phyloP scores from a whole-genome alignment of 1,140 invertebrate species.

The Metopolophium dirhodum region DNA sequence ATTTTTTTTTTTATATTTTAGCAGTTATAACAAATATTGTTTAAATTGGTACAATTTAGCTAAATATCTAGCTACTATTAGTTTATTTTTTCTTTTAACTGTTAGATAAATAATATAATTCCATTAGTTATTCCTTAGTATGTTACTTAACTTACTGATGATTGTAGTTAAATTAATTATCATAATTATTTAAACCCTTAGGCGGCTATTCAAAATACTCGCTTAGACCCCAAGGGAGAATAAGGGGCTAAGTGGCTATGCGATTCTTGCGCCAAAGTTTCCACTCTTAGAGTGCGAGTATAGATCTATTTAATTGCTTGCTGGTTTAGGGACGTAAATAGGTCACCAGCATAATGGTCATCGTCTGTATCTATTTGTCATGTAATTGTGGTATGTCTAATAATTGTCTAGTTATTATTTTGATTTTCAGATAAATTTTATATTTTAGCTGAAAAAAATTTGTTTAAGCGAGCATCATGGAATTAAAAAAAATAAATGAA shows the following conservation, averaged over 20 bases:
- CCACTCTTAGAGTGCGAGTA: not conserved
- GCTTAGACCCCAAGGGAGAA: not conserved
- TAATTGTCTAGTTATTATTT: not conserved
- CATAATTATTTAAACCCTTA: conserved; percentile 41
- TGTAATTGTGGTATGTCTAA: not conserved
- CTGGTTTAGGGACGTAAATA: not conserved
- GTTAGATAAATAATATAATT: not conserved
- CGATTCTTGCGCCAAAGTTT: conserved; percentile 36
- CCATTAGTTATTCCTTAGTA: not conserved
- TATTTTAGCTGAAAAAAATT: not conserved
- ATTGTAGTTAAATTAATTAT: conserved; percentile 40
- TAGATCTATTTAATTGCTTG: conserved; percentile 19
- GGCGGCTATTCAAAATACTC: conserved; percentile 15
- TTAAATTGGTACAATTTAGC: not conserved
- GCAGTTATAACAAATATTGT: not conserved
- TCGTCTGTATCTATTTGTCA: not conserved
- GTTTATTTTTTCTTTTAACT: not conserved
- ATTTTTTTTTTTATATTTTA: not conserved
- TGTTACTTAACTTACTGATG: conserved; percentile 27
- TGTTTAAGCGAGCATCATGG: not conserved
- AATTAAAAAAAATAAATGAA: not conserved
- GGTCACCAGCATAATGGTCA: not conserved
- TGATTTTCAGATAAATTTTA: not conserved
- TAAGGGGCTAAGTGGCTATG: conserved; percentile 5
- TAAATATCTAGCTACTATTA: not conserved